Evolutionary conservation across 2,888 invertebrate species (phyloP).

Genomic region (Archips xylosteana): DNA sequence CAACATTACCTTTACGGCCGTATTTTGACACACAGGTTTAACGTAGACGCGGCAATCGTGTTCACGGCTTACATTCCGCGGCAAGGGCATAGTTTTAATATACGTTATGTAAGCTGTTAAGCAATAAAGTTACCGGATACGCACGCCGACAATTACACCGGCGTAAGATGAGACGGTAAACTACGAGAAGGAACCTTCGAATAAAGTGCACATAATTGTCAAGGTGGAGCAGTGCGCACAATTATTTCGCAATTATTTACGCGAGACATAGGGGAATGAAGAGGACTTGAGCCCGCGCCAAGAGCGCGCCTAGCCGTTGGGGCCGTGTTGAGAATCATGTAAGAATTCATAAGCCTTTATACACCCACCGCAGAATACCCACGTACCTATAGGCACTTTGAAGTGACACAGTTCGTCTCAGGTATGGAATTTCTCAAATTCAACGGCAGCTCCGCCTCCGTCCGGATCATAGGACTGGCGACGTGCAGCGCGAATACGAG

Average conservation of each 20-base stretch:
- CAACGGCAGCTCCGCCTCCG: slow-evolving; percentile 18
- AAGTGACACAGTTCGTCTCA: slow-evolving; percentile 39
- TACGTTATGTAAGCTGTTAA: slow-evolving; percentile 13
- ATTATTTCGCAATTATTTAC: slow-evolving; percentile 79
- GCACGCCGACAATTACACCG: slow-evolving; percentile 43
- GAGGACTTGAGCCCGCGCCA: slow-evolving; percentile 73
- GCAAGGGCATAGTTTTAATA: neutral
- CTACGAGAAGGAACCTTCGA: slow-evolving; percentile 59
- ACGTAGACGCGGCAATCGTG: slow-evolving; percentile 1
- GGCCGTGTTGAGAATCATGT: slow-evolving; percentile 64
- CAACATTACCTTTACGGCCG: slow-evolving; percentile 21
- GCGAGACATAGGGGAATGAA: slow-evolving; percentile 79
- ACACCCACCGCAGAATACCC: slow-evolving; percentile 26
- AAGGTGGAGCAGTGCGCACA: slow-evolving; percentile 67
- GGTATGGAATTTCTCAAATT: slow-evolving; percentile 36
- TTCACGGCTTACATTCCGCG: slow-evolving; percentile 7
- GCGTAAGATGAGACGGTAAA: slow-evolving; percentile 49
- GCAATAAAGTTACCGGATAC: slow-evolving; percentile 33
- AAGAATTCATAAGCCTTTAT: slow-evolving; percentile 62
- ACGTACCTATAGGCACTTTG: slow-evolving; percentile 32
- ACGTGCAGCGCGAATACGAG: slow-evolving; percentile 12
- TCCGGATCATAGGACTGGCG: neutral
- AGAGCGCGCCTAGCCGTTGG: slow-evolving; percentile 58
- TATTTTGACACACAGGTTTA: slow-evolving; percentile 4
- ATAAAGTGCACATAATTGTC: slow-evolving; percentile 80